Percentiles rank a stretch among this genome's conserved stretches.
Evolutionary conservation across 2,797 vertebrate species (phyloP).

Genomic region (Sciurus vulgaris): DNA sequence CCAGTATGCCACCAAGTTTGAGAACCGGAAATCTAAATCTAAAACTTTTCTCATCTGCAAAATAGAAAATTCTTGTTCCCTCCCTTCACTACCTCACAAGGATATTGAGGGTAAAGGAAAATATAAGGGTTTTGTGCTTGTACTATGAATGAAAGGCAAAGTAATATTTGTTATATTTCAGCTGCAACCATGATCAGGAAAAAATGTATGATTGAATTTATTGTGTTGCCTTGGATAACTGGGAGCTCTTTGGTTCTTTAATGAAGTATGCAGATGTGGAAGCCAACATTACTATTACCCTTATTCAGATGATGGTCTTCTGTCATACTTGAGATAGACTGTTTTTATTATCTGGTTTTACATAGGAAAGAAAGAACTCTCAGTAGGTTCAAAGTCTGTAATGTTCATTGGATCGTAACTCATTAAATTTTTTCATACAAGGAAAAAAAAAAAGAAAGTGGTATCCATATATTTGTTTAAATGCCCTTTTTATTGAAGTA

Average conservation of each 20-base stretch:
- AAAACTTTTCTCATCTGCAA: constrained; percentile 70
- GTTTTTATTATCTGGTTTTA: constrained; percentile 70
- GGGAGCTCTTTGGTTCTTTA: constrained; percentile 45
- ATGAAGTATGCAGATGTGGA: constrained; percentile 67
- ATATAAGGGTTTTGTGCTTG: not conserved
- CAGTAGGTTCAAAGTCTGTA: constrained; percentile 75
- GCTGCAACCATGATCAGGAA: constrained; percentile 49
- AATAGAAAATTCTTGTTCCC: constrained; percentile 56
- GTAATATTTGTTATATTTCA: constrained; percentile 53
- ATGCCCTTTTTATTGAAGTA: not conserved
- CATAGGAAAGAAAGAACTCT: constrained; percentile 77
- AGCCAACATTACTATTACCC: constrained; percentile 37
- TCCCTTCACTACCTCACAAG: constrained; percentile 73
- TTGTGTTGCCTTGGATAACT: constrained; percentile 57
- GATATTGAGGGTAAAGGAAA: constrained; percentile 62
- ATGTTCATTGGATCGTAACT: constrained; percentile 73
- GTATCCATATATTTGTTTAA: not conserved
- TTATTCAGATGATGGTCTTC: constrained; percentile 51
- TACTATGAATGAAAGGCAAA: constrained; percentile 3
- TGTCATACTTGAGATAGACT: constrained; percentile 61
- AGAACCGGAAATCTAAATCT: constrained; percentile 22
- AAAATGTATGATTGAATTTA: constrained; percentile 36
- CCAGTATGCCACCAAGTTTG: constrained; percentile 15
- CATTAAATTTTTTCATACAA: constrained; percentile 82
- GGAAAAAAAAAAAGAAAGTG: no score